These are phyloP conservation scores for Oncorhynchus keta DNA, from an alignment of 2,113 vertebrate genomes.

Conservation along the genomic window DNA sequence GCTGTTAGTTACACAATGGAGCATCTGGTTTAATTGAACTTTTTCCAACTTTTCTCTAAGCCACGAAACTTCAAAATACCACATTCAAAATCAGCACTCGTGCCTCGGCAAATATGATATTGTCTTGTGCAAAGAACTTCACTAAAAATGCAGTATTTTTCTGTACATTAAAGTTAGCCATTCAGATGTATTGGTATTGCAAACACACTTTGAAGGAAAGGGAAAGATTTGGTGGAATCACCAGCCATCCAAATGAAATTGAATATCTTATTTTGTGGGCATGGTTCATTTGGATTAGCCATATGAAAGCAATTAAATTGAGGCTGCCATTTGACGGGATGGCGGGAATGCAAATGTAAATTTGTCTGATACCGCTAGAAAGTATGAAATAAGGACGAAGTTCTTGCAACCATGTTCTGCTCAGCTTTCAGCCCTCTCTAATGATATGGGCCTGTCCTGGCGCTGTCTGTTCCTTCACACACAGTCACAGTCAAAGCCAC, in stretches of 20 bases:
- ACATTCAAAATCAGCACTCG: constrained; percentile 44
- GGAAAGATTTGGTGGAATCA: constrained; percentile 64
- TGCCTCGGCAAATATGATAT: constrained; percentile 55
- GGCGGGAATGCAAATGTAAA: constrained; percentile 64
- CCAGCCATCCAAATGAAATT: constrained; percentile 67
- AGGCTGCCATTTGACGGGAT: constrained; percentile 62
- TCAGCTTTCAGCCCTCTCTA: constrained; percentile 28
- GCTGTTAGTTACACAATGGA: constrained; percentile 55
- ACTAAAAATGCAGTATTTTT: constrained; percentile 36
- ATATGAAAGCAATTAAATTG: constrained; percentile 73
- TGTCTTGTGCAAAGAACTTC: constrained; percentile 61
- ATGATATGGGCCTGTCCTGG: neutral
- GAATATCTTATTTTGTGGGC: constrained; percentile 69
- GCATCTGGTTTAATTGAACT: constrained; percentile 68
- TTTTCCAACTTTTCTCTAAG: constrained; percentile 61
- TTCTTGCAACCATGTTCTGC: constrained; percentile 39
- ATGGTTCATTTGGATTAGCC: constrained; percentile 74
- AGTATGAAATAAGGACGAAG: constrained; percentile 65
- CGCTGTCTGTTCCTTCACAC: constrained; percentile 27
- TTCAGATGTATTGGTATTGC: constrained; percentile 54
- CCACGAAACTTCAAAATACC: constrained; percentile 42
- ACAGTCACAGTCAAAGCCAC: constrained; percentile 24
- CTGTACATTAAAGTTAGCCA: constrained; percentile 44
- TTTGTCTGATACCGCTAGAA: constrained; percentile 68
- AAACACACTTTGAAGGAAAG: constrained; percentile 49